Conservation (phyloP, 2,888 invertebrate species). For the Drosophila nigricruria region DNA sequence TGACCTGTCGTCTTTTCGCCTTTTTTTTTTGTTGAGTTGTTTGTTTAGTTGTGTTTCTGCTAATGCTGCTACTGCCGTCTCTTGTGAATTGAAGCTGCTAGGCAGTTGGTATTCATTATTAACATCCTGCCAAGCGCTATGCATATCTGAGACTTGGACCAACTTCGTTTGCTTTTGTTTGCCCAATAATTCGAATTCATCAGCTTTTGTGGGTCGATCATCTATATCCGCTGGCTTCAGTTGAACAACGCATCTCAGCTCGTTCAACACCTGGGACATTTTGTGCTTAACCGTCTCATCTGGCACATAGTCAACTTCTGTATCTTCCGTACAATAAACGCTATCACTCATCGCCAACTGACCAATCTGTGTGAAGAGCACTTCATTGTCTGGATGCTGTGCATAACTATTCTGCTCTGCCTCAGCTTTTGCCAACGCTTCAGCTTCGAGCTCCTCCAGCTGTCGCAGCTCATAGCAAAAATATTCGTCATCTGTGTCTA, state of each 20-base stretch:
- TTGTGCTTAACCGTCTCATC: slow-evolving; percentile 90
- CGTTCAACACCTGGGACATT: slow-evolving; percentile 92
- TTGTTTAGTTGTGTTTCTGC: slow-evolving; percentile 52
- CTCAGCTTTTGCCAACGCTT: neutral
- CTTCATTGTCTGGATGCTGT: slow-evolving; percentile 38
- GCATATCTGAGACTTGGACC: slow-evolving; percentile 81
- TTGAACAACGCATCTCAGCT: slow-evolving; percentile 90
- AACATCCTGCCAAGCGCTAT: slow-evolving; percentile 83
- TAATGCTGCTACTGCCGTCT: neutral
- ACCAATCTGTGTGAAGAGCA: slow-evolving; percentile 82
- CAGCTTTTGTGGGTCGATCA: neutral
- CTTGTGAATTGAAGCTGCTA: slow-evolving; percentile 5
- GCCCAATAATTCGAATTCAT: neutral
- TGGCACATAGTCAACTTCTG: slow-evolving; percentile 86
- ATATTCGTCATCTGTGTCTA: slow-evolving; percentile 97
- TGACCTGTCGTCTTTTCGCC: slow-evolving; percentile 18
- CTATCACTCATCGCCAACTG: slow-evolving; percentile 87
- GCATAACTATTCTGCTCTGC: neutral
- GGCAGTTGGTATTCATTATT: slow-evolving; percentile 63
- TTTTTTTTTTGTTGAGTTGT: slow-evolving; percentile 67
- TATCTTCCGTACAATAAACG: slow-evolving; percentile 9
- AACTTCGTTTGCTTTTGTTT: slow-evolving; percentile 61
- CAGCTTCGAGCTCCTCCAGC: slow-evolving; percentile 91
- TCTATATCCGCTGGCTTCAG: slow-evolving; percentile 49
- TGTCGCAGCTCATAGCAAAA: slow-evolving; percentile 95